phyloP scores from a whole-genome alignment of 2,113 vertebrate species.

The Saimiri boliviensis region DNA sequence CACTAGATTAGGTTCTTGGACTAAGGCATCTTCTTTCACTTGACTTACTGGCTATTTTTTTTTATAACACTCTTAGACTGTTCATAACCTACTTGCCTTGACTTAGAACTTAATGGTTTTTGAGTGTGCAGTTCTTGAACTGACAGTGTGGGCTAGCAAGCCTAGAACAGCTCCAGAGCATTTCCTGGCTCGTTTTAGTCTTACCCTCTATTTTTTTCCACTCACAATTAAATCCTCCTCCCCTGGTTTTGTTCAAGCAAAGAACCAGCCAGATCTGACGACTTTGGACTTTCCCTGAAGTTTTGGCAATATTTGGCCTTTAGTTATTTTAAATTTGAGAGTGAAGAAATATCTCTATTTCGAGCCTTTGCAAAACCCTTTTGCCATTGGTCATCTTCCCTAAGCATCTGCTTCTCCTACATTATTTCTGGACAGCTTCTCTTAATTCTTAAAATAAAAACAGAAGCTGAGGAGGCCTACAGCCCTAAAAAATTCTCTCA shows the following conservation, averaged over 20 bases:
- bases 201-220: not conserved
- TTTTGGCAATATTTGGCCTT: not conserved
- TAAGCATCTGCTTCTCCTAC: not conserved
- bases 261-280: not conserved
- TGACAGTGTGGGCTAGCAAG: rapidly evolving
- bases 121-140: not conserved
- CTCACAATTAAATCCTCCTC: not conserved
- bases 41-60: not conserved
- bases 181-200: not conserved
- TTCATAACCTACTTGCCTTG: not conserved
- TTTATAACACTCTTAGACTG: not conserved
- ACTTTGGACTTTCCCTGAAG: not conserved
- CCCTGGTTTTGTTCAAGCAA: not conserved
- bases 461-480: not conserved
- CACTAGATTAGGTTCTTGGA: not conserved
- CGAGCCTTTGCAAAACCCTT: not conserved
- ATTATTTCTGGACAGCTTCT: not conserved
- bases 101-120: not conserved
- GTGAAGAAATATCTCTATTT: conserved; percentile 13
- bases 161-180: not conserved
- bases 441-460: conserved; percentile 32
- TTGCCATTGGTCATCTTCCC: not conserved
- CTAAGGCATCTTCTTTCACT: not conserved
- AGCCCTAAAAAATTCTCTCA: not conserved
- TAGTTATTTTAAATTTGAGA: conserved; percentile 4